phyloP scores from a whole-genome alignment of 2,113 vertebrate genomes.

The Pungitius pungitius region DNA sequence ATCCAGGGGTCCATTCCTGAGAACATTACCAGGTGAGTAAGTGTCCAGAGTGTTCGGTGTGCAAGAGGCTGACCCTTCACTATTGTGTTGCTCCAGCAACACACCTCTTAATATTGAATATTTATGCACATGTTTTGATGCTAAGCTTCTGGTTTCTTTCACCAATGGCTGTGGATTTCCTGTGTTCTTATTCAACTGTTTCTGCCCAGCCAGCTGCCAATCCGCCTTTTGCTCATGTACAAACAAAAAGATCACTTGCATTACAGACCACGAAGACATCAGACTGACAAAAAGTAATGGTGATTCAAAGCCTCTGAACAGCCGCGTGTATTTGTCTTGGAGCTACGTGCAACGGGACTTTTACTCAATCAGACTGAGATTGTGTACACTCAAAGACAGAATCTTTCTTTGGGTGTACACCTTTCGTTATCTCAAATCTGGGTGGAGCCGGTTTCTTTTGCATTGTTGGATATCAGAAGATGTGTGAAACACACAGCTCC shows the following conservation, averaged over 20 bases:
- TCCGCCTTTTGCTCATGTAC: neutral
- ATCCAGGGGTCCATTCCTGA: conserved; percentile 81
- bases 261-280: neutral
- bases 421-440: conserved; percentile 19
- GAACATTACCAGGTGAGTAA: conserved; percentile 78
- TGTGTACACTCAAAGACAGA: neutral
- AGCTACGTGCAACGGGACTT: neutral
- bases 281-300: neutral
- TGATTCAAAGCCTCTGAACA: neutral
- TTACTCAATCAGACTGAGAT: too few relatives aligned
- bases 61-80: too few relatives aligned
- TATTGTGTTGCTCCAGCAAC: too few relatives aligned
- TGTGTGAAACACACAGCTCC: neutral
- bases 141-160: neutral
- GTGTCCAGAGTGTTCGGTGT: neutral
- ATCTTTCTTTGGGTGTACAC: neutral
- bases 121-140: neutral
- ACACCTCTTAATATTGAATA: neutral
- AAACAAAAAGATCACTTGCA: neutral
- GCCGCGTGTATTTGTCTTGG: neutral
- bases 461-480: neutral
- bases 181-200: neutral
- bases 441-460: conserved; percentile 35
- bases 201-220: neutral
- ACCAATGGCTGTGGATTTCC: neutral